Percentiles rank a stretch among this genome's conserved stretches.
phyloP scores from a whole-genome alignment of 1,140 invertebrate species.

The Amphibalanus amphitrite region DNA sequence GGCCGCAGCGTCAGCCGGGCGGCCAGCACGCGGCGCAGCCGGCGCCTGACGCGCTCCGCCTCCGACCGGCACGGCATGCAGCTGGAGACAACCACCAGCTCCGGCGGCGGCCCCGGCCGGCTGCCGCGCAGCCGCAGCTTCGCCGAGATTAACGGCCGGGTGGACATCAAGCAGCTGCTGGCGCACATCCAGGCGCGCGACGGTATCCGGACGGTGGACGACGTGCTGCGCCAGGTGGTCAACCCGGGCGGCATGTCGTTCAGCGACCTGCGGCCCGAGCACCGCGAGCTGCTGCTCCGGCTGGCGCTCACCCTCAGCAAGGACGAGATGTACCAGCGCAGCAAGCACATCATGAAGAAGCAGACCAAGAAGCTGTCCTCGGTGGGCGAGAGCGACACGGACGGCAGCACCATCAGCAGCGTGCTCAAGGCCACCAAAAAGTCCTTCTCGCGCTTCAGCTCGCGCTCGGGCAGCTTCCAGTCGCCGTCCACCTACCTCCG shows the following conservation, averaged over 20 bases:
- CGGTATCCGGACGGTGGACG: conserved; percentile 66
- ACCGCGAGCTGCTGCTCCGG: conserved; percentile 73
- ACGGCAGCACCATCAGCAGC: conserved; percentile 38
- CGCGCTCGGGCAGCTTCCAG: conserved; percentile 16
- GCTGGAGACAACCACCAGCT: background rate
- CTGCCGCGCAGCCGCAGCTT: conserved; percentile 17
- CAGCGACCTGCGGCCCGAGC: conserved; percentile 73
- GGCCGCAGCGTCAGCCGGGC: background rate
- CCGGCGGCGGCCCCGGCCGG: no score
- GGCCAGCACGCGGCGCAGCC: conserved; percentile 1
- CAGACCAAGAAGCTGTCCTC: conserved; percentile 27
- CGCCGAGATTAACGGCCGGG: conserved; percentile 15
- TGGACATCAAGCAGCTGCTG: conserved; percentile 21
- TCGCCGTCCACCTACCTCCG: conserved; percentile 13
- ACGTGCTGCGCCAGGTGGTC: conserved; percentile 69
- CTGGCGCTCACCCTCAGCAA: conserved; percentile 68
- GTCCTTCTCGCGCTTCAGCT: conserved; percentile 20
- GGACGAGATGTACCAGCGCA: conserved; percentile 72
- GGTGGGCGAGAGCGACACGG: conserved; percentile 28
- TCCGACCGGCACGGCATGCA: background rate
- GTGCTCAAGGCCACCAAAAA: conserved; percentile 20
- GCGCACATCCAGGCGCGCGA: conserved; percentile 35
- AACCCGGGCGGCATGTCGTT: conserved; percentile 80
- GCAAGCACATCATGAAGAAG: conserved; percentile 69
- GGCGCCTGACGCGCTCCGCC: background rate